A percentile compares a stretch with the other conserved stretches of the same genome.
These are phyloP conservation scores for Penaeus indicus DNA, from an alignment of 1,140 invertebrate genomes.

Conservation along the genomic window DNA sequence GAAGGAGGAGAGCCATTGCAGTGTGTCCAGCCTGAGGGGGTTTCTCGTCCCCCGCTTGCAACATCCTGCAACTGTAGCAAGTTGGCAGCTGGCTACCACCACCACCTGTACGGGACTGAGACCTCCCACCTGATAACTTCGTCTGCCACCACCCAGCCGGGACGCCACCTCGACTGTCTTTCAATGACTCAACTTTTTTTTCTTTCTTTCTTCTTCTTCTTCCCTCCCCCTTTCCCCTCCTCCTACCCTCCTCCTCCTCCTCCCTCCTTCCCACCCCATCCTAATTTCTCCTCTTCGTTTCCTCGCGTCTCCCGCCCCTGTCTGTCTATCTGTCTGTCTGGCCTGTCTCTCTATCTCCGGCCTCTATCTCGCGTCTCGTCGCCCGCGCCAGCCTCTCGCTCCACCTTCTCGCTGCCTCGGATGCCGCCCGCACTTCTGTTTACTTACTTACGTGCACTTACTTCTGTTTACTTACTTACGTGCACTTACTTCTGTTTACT, in stretches of 20 bases:
- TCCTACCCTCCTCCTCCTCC: neutral
- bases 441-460: too few relatives aligned
- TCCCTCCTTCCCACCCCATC: neutral
- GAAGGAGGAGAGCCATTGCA: constrained; percentile 4
- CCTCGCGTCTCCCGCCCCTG: constrained; percentile 8
- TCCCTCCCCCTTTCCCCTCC: constrained; percentile 25
- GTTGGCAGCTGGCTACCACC: constrained; percentile 35
- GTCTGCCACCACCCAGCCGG: constrained; percentile 17
- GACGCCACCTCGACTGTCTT: neutral
- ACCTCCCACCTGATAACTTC: constrained; percentile 48
- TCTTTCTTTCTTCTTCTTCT: constrained; percentile 1
- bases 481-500: too few relatives aligned
- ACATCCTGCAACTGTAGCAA: neutral
- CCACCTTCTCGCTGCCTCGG: too few relatives aligned
- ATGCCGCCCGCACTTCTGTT: too few relatives aligned
- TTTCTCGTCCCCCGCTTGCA: neutral
- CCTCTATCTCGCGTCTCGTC: too few relatives aligned
- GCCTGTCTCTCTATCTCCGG: too few relatives aligned
- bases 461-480: too few relatives aligned
- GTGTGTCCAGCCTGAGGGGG: constrained; percentile 24
- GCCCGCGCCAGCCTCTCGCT: too few relatives aligned
- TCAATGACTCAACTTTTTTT: constrained; percentile 5
- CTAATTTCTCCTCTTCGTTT: neutral
- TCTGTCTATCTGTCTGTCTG: neutral
- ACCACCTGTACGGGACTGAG: constrained; percentile 46